Evolutionary conservation across 2,113 vertebrate species (phyloP).

Genomic region (Nicator chloris): DNA sequence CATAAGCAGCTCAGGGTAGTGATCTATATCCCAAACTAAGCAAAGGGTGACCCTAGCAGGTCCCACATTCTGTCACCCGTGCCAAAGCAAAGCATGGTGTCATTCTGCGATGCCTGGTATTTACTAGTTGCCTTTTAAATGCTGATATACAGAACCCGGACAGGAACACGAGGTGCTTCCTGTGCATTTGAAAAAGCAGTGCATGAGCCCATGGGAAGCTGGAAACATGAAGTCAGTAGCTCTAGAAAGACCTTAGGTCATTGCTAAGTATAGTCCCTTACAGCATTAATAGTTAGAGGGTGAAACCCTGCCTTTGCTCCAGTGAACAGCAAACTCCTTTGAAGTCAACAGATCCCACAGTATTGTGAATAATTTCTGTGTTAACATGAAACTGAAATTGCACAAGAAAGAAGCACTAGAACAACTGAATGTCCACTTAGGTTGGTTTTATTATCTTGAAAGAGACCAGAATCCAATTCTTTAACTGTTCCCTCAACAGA

Average conservation of each 20-base stretch:
- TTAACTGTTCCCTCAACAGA: neutral
- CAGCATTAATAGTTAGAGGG: neutral
- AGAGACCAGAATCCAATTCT: neutral
- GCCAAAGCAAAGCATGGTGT: constrained; percentile 4
- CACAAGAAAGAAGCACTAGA: neutral
- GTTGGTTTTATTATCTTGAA: neutral
- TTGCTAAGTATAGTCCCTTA: constrained; percentile 54
- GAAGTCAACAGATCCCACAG: neutral
- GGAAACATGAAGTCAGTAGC: constrained; percentile 9
- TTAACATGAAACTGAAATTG: constrained; percentile 14
- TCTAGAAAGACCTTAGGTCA: constrained; percentile 58
- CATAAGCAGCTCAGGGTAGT: neutral
- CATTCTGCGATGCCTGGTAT: neutral
- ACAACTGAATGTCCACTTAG: neutral
- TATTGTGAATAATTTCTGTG: neutral
- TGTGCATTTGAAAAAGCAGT: neutral
- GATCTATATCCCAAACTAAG: neutral
- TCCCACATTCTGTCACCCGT: neutral
- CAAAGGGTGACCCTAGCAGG: neutral
- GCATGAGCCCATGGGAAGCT: neutral
- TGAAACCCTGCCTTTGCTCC: neutral
- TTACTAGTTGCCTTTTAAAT: constrained; percentile 23
- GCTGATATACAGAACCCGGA: neutral
- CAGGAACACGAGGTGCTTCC: constrained; percentile 44
- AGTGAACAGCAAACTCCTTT: neutral